Base-by-base conservation (phyloP, 2,797 vertebrate genomes). In the Jordanella pulchra region DNA sequence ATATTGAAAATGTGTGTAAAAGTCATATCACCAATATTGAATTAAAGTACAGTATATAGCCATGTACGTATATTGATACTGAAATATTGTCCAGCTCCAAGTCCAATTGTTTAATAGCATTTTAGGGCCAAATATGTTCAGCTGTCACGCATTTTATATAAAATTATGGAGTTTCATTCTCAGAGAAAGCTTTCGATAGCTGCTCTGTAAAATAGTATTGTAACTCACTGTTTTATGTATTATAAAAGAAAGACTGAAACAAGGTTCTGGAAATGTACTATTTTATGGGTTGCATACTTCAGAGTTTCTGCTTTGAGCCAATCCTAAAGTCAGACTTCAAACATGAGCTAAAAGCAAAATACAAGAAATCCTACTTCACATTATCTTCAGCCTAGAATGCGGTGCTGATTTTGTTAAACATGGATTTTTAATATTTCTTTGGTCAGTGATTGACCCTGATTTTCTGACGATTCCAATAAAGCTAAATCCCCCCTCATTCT, bases 401-500 rank as follows among this genome's bases (percentile, higher is more conserved):
- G 35, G 12, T 23, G 23, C n/a, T 13, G 4, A 61, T 2, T 53
- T 72, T n/a, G n/a, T 44, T 44, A 28, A 64, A 53, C 6, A 54
- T 28, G n/a, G 53, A 28, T 42, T 72, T 14, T 28, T 21, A 30
- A 70, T 32, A 48, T 35, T 32, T 0, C 27, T 47, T 27, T 39
- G 42, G 45, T 81, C 11, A 79, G 15, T 75, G 47, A 79, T 82
- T 3, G 77, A 66, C 65, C 72, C 77, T 64, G 53, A 84, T 84
- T 90, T 89, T 75, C 82, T 71, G 77, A 81, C 72, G 35, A 58
- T 81, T 87, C 80, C 71, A 78, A 88, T 87, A 79, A 89, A 86
- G 56, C 71, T 72, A 83, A 72, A 88, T 81, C 74, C 89, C 87
- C 90, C 79, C 80, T 87, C 82, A 86, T 83, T 86, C 78, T 86